Base-by-base conservation (phyloP, 2,797 vertebrate species). In the Spheniscus humboldti region DNA sequence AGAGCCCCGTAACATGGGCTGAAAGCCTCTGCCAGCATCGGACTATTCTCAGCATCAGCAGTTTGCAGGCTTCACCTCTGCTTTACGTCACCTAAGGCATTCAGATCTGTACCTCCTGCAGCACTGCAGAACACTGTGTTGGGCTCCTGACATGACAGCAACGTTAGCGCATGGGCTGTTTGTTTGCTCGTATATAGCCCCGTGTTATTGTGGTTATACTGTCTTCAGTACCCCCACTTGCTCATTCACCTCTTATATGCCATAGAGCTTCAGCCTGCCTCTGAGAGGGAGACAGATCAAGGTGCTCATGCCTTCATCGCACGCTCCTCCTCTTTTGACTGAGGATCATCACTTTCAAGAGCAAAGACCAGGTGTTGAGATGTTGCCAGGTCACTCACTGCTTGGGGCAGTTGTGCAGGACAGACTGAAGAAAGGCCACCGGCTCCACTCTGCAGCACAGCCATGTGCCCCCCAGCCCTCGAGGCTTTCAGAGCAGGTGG, bases 191-290 rank as follows among this genome's bases (percentile, higher is more conserved):
- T 11, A 3, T 3, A 2, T 4, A n/a, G 67, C 41, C 55, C 60
- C 18, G 18, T 7, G 24, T 45, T 39, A 23, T 3, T 1, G 7
- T 31, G 43, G n/a, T 25, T 43, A 10, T 8, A 20, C 37, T 39
- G 37, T 4, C 22, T 12, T 10, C 30, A 33, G n/a, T 6, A 33
- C 25, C 45, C 43, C 10, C 0, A 0, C 74, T 20, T 47, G 8
- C 20, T 37, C 48, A 3, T 62, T 11, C 62, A 16, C 43, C 50
- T 47, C 12, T 15, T 9, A 3, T 1, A 22, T 0, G 0, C 52
- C 30, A 6, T 4, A 12, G 37, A 73, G 60, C 60, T 62, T n/a
- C 75, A 59, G 39, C n/a, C 35, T 33, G 41, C 23, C 59, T 18
- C 71, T 33, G 56, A 15, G 53, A 63, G 10, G 11, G 18, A 50